Conservation (phyloP, 1,140 invertebrate genomes). For the Manduca sexta region DNA sequence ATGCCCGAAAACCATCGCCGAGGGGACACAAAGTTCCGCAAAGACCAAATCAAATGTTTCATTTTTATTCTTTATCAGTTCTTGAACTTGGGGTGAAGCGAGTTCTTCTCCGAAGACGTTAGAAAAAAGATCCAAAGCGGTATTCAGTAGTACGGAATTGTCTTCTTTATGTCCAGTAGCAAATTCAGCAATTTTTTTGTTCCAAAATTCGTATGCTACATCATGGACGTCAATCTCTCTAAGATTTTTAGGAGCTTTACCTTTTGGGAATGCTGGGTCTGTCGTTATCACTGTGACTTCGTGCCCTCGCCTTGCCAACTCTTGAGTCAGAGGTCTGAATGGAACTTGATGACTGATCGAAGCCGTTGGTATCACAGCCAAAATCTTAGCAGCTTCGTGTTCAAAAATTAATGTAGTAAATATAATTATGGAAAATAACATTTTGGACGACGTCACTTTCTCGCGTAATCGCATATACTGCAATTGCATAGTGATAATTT, state of each 20-base stretch:
- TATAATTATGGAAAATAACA: no score
- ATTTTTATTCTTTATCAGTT: constrained; percentile 15
- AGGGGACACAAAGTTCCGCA: constrained; percentile 28
- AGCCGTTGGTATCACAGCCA: constrained; percentile 63
- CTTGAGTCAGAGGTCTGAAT: constrained; percentile 45
- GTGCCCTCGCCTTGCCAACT: constrained; percentile 27
- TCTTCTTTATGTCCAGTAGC: no score
- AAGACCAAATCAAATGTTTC: constrained; percentile 46
- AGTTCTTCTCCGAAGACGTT: no score
- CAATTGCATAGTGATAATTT: no score
- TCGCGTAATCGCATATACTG: no score
- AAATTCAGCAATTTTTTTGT: no score
- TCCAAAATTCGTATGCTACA: constrained; percentile 29
- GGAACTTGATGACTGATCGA: constrained; percentile 65
- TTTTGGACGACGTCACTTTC: no score
- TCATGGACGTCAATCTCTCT: constrained; percentile 41
- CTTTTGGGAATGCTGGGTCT: constrained; percentile 27
- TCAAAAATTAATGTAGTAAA: no score
- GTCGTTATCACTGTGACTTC: constrained; percentile 47
- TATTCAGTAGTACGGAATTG: no score
- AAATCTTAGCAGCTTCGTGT: constrained; percentile 40
- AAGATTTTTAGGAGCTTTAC: constrained; percentile 23
- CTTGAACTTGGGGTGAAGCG: no score
- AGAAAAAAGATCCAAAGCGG: no score
- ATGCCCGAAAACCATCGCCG: constrained; percentile 42